Base-by-base conservation (phyloP, 2,113 vertebrate species). In the Oophaga pumilio region DNA sequence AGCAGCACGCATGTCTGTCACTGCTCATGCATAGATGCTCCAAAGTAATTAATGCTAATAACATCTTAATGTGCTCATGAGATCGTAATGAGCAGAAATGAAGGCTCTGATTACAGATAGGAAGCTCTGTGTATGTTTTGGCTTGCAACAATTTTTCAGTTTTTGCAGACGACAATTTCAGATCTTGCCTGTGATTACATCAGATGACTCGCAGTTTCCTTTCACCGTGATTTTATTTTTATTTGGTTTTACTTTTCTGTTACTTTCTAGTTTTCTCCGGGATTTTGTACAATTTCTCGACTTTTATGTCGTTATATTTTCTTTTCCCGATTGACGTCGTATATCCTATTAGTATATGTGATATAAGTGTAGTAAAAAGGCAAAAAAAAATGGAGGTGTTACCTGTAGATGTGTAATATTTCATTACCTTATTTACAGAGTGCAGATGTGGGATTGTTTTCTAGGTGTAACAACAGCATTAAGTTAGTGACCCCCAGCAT, bases 41-140 rank as follows among this genome's bases (percentile, higher is more conserved):
- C 94, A 93, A 94, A 95, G 95, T 96, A 96, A 96, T 96, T 96
- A 96, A 96, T 96, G 95, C 95, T 96, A 96, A 96, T 96, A 96
- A 95, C 94, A 94, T 95, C 95, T 96, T 96, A 95, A 96, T 96
- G 95, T 95, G 95, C 95, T 95, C 95, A 95, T 96, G 95, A 95
- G 95, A 95, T 96, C 95, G 95, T 96, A 96, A 96, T 96, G 95
- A 96, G 94, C 93, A 95, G 95, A 95, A 95, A 96, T 95, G 95
- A 96, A 95, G 95, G 94, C 95, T 95, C 94, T 96, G 95, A 96
- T 96, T 96, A 96, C 94, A 94, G 94, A 95, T 95, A 96, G 95
- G 94, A 95, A 95, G 95, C 94, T 94, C 92, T 90, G 93, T 94
- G 94, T 95, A 94, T 96, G 94, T 96, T 95, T 95, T 95, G 94